Conservation (phyloP, 2,888 invertebrate genomes). For the Callyntrura guangdongensis region DNA sequence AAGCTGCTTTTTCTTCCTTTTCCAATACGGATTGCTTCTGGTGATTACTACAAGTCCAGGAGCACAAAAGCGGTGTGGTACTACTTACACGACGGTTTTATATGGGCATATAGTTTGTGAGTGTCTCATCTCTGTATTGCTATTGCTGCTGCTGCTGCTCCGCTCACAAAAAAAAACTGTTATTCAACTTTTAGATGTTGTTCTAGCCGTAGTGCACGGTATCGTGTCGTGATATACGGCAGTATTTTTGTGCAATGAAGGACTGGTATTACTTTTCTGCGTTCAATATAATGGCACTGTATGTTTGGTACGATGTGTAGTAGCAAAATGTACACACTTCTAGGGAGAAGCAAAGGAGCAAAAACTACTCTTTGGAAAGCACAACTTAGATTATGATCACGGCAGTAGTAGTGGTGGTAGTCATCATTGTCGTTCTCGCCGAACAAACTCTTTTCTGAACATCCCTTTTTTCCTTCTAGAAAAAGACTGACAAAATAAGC, state of each 20-base stretch:
- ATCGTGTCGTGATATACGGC: not conserved
- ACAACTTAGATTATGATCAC: slow-evolving; percentile 35
- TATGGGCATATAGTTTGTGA: not conserved
- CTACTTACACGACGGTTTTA: not conserved
- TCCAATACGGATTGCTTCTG: slow-evolving; percentile 74
- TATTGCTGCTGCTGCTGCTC: too few species aligned
- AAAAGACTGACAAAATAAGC: slow-evolving; percentile 52
- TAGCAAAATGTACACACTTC: too few species aligned
- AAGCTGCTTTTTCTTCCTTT: slow-evolving; percentile 63
- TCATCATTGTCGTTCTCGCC: slow-evolving; percentile 55
- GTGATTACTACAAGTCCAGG: slow-evolving; percentile 67
- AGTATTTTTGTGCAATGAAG: slow-evolving; percentile 16
- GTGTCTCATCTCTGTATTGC: too few species aligned
- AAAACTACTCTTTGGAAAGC: slow-evolving; percentile 29
- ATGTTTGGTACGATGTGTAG: not conserved
- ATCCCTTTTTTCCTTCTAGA: slow-evolving; percentile 29
- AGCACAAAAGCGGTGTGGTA: not conserved
- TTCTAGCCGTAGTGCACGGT: not conserved
- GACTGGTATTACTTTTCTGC: not conserved
- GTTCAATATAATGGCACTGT: not conserved
- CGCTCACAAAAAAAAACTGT: not conserved
- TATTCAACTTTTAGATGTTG: slow-evolving; percentile 28
- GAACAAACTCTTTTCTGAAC: slow-evolving; percentile 37
- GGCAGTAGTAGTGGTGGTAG: slow-evolving; percentile 25
- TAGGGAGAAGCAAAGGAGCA: not conserved